A percentile compares a stretch with the other conserved stretches of the same genome.
phyloP scores from a whole-genome alignment of 2,113 vertebrate genomes.

The Odontesthes bonariensis region DNA sequence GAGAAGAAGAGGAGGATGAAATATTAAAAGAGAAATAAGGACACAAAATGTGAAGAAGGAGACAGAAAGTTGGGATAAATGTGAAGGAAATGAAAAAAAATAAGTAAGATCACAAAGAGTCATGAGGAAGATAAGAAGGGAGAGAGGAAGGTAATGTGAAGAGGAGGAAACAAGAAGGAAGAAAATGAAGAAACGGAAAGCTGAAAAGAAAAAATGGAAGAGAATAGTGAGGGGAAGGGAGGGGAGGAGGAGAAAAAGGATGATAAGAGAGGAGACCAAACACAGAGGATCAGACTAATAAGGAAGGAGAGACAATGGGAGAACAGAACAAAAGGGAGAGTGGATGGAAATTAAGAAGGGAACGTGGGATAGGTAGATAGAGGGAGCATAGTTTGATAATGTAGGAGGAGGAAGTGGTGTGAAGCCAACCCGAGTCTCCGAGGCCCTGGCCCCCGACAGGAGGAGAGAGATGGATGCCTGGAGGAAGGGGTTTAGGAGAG shows the following conservation, averaged over 20 bases:
- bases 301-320: too few species aligned
- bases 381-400: conserved; percentile 19
- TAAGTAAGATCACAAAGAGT: too few species aligned
- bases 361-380: not conserved
- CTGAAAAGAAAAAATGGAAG: not conserved
- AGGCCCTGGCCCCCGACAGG: conserved; percentile 47
- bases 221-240: too few species aligned
- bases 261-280: too few species aligned
- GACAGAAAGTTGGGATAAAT: too few species aligned
- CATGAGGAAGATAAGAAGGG: too few species aligned
- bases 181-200: not conserved
- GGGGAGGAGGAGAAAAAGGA: too few species aligned
- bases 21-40: not conserved
- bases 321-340: too few species aligned
- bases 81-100: too few species aligned
- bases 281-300: too few species aligned
- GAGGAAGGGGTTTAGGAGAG: conserved; percentile 7
- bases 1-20: not conserved
- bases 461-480: conserved; percentile 48
- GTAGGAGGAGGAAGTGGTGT: conserved; percentile 21
- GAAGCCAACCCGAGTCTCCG: conserved; percentile 33
- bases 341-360: too few species aligned
- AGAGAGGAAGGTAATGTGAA: too few species aligned
- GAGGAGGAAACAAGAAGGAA: not conserved
- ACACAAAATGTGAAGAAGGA: not conserved